phyloP scores from a whole-genome alignment of 1,140 invertebrate genomes.

The Aphidius gifuensis region DNA sequence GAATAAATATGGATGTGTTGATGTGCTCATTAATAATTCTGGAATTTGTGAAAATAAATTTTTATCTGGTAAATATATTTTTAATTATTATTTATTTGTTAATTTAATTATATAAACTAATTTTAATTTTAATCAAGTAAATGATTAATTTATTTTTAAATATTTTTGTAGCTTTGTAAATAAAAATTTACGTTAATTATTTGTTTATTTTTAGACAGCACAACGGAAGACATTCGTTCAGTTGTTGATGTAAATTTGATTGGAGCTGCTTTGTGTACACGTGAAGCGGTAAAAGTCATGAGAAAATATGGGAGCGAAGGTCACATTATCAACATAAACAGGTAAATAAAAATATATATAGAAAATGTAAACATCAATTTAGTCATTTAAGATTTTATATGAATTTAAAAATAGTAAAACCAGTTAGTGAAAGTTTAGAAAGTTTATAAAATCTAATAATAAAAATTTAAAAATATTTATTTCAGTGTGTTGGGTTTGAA shows the following conservation, averaged over 20 bases:
- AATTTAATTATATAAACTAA: neutral
- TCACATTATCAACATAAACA: constrained; percentile 69
- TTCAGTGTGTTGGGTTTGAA: constrained; percentile 9
- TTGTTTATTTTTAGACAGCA: neutral
- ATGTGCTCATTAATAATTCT: constrained; percentile 13
- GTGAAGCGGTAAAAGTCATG: constrained; percentile 67
- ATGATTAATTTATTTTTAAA: too few relatives aligned
- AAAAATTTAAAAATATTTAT: neutral
- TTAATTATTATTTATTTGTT: neutral
- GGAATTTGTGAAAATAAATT: neutral
- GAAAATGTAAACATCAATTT: neutral
- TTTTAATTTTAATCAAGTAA: too few relatives aligned
- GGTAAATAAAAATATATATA: constrained; percentile 41
- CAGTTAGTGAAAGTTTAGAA: too few relatives aligned
- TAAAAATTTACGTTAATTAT: too few relatives aligned
- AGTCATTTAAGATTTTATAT: too few relatives aligned
- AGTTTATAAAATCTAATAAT: too few relatives aligned
- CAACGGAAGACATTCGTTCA: constrained; percentile 1
- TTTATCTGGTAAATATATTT: neutral
- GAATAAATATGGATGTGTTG: constrained; percentile 7
- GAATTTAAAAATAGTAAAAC: too few relatives aligned
- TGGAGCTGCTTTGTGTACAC: constrained; percentile 63
- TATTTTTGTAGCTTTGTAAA: too few relatives aligned
- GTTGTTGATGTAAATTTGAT: constrained; percentile 67
- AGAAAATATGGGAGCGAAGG: constrained; percentile 61